Percentiles rank a stretch among this genome's conserved stretches.
phyloP scores from a whole-genome alignment of 2,888 invertebrate species.

The Phalangium opilio region DNA sequence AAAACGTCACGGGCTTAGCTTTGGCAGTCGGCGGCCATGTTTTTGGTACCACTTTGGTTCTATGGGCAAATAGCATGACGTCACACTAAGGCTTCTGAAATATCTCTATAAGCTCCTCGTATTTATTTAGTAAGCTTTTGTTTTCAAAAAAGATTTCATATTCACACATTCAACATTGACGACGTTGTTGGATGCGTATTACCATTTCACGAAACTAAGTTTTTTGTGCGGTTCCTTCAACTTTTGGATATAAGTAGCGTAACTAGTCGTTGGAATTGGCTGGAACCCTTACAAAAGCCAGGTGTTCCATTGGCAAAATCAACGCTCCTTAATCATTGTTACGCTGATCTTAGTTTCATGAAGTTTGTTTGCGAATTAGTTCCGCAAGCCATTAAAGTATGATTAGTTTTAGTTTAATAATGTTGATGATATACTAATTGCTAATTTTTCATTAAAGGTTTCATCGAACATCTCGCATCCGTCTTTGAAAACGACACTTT shows the following conservation, averaged over 20 bases:
- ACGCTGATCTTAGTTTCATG: conserved; percentile 45
- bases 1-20: no score
- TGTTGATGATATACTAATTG: not conserved
- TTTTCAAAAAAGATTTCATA: conserved; percentile 53
- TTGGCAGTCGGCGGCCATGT: no score
- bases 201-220: conserved; percentile 83
- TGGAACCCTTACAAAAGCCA: conserved; percentile 52
- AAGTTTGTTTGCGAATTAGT: conserved; percentile 46
- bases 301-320: conserved; percentile 57
- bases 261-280: conserved; percentile 57
- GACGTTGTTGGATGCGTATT: conserved; percentile 62
- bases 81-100: no score
- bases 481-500: conserved; percentile 51
- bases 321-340: conserved; percentile 54
- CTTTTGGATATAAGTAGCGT: conserved; percentile 45
- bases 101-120: not conserved
- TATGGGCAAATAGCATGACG: no score
- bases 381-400: conserved; percentile 39
- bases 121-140: conserved; percentile 4
- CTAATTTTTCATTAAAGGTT: not conserved
- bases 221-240: conserved; percentile 66
- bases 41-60: no score
- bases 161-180: conserved; percentile 74
- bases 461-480: not conserved
- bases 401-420: not conserved